Evolutionary conservation across 2,113 vertebrate species (phyloP).

Genomic region (Felis catus): DNA sequence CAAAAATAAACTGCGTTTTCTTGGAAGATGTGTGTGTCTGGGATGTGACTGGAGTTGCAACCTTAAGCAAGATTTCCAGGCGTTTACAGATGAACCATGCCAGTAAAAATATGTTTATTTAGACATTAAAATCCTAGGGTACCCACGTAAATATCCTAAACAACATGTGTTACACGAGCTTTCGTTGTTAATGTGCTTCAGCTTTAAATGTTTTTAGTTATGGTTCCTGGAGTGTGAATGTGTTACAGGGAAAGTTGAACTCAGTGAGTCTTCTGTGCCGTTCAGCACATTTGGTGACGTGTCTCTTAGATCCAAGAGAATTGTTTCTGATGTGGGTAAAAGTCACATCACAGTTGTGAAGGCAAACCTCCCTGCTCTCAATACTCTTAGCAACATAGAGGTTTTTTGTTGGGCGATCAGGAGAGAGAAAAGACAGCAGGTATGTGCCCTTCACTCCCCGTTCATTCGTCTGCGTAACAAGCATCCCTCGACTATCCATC

Average conservation of each 20-base stretch:
- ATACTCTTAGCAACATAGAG: not conserved
- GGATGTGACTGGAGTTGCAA: not conserved
- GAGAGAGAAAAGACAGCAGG: not conserved
- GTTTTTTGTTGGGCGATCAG: not conserved
- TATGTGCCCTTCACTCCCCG: not conserved
- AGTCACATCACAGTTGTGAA: not conserved
- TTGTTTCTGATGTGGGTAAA: not conserved
- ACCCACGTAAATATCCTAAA: not conserved
- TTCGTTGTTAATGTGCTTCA: not conserved
- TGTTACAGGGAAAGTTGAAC: not conserved
- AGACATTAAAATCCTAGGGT: conserved; percentile 51
- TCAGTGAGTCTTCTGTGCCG: not conserved
- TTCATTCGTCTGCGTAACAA: not conserved
- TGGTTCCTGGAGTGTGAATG: not conserved
- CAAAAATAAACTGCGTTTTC: conserved; percentile 62
- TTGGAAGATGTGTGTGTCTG: conserved; percentile 55
- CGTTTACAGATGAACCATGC: not conserved
- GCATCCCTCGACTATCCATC: not conserved
- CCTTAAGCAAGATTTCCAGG: conserved; percentile 48
- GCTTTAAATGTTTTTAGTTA: not conserved
- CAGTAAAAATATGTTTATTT: conserved; percentile 50
- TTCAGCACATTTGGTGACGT: not conserved
- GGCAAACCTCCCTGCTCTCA: not conserved
- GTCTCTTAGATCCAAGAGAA: not conserved
- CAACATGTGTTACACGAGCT: not conserved